These are phyloP conservation scores for Drosophila anomalata DNA, from an alignment of 2,888 invertebrate species.

Conservation along the genomic window DNA sequence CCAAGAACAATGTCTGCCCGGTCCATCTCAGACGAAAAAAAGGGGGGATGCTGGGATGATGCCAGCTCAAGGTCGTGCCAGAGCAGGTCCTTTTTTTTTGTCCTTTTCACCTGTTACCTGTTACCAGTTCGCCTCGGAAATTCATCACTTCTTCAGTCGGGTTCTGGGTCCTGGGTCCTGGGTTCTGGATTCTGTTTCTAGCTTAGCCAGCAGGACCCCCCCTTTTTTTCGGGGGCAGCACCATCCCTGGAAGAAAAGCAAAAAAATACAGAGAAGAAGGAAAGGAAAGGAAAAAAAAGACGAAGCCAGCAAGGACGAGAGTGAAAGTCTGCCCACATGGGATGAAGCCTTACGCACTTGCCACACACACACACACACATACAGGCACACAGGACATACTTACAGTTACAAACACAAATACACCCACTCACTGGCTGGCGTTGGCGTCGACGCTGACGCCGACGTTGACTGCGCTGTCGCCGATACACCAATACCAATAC, in stretches of 20 bases:
- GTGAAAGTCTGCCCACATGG: conserved; percentile 70
- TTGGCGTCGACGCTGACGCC: conserved; percentile 19
- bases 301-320: conserved; percentile 66
- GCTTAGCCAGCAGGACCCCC: conserved; percentile 29
- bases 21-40: conserved; percentile 7
- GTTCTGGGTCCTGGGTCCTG: conserved; percentile 23
- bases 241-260: neutral
- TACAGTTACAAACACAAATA: neutral
- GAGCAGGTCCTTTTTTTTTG: neutral
- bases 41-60: neutral
- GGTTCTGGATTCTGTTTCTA: conserved; percentile 50
- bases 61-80: conserved; percentile 41
- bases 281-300: conserved; percentile 41
- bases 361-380: conserved; percentile 23
- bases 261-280: conserved; percentile 39
- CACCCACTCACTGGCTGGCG: conserved; percentile 11
- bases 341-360: conserved; percentile 34
- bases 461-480: conserved; percentile 13
- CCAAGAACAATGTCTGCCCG: conserved; percentile 35
- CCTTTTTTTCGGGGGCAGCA: neutral
- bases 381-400: conserved; percentile 19
- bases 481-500: conserved; percentile 31
- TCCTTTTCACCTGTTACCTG: conserved; percentile 6
- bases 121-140: conserved; percentile 14
- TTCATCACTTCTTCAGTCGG: conserved; percentile 54